These are phyloP conservation scores for Ischnus inquisitorius DNA, from an alignment of 2,888 invertebrate genomes.

Conservation along the genomic window DNA sequence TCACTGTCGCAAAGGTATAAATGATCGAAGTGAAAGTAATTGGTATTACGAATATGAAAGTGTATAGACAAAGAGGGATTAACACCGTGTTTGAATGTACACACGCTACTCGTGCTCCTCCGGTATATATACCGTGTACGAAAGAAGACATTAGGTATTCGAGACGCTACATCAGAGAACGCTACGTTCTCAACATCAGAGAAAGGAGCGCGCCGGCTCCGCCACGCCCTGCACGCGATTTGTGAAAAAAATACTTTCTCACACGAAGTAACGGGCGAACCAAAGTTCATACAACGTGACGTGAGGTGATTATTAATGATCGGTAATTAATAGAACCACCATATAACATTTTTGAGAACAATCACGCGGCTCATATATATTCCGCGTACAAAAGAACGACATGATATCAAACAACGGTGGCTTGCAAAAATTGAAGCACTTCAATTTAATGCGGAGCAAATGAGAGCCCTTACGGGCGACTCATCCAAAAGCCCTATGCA, in stretches of 20 bases:
- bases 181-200: too few species aligned
- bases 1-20: not conserved
- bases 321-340: not conserved
- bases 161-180: slow-evolving; percentile 5
- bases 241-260: not conserved
- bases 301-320: too few species aligned
- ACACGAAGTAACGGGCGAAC: too few species aligned
- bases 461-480: not conserved
- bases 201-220: slow-evolving; percentile 7
- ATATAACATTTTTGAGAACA: not conserved
- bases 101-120: not conserved
- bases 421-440: not conserved
- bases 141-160: slow-evolving; percentile 46
- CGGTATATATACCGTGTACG: not conserved
- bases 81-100: not conserved
- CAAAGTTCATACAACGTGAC: too few species aligned
- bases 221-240: slow-evolving; percentile 47
- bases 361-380: too few species aligned
- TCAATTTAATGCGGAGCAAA: slow-evolving; percentile 6
- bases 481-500: slow-evolving; percentile 21
- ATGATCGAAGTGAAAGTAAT: slow-evolving; percentile 50
- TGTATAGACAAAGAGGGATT: slow-evolving; percentile 11
- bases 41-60: slow-evolving; percentile 3
- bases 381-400: not conserved
- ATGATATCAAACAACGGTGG: not conserved